phyloP scores from a whole-genome alignment of 2,888 invertebrate species.

The Polymixis lichenea region DNA sequence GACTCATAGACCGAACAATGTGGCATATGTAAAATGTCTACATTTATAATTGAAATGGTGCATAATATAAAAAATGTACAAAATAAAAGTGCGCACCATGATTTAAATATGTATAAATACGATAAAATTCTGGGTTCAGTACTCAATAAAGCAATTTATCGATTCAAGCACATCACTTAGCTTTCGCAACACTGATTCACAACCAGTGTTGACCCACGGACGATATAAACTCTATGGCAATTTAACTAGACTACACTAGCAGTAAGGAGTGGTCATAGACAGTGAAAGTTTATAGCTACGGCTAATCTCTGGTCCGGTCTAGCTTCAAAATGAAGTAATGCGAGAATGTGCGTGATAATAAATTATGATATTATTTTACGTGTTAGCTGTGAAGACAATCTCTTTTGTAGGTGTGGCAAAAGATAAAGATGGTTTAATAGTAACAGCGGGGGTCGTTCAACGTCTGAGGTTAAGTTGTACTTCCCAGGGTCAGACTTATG shows the following conservation, averaged over 20 bases:
- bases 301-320: slow-evolving; percentile 22
- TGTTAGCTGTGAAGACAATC: slow-evolving; percentile 17
- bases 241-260: slow-evolving; percentile 35
- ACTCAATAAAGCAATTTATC: slow-evolving; percentile 4
- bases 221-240: slow-evolving; percentile 41
- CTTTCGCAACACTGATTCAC: slow-evolving; percentile 48
- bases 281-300: slow-evolving; percentile 49
- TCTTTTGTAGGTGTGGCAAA: slow-evolving; percentile 28
- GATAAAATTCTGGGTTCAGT: background rate
- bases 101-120: background rate
- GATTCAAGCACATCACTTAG: slow-evolving; percentile 46
- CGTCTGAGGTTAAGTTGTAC: background rate
- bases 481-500: background rate
- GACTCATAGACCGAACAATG: no score
- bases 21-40: no score
- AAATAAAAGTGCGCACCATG: background rate
- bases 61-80: no score
- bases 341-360: slow-evolving; percentile 30
- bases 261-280: slow-evolving; percentile 42
- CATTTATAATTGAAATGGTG: no score
- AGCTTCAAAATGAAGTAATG: slow-evolving; percentile 35
- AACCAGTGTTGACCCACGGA: slow-evolving; percentile 40
- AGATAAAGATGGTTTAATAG: background rate
- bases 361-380: slow-evolving; percentile 43
- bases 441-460: background rate